A percentile compares a stretch with the other conserved stretches of the same genome.
These are phyloP conservation scores for Eremobia ochroleuca DNA, from an alignment of 2,888 invertebrate species.

Conservation along the genomic window DNA sequence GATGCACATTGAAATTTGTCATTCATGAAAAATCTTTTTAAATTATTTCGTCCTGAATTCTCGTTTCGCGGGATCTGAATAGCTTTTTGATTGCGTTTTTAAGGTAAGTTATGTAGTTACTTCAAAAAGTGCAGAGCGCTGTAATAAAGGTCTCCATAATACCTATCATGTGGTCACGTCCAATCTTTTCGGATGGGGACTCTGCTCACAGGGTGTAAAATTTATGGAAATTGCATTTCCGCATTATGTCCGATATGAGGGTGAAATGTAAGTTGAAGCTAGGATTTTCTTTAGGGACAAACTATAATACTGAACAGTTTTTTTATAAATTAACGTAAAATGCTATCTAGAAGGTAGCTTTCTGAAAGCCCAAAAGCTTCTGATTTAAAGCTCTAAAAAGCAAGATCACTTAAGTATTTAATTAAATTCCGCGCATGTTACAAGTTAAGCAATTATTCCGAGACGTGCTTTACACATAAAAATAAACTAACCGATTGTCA, in stretches of 20 bases:
- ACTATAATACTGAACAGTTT: constrained; percentile 59
- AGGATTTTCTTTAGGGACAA: constrained; percentile 72
- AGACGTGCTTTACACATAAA: constrained; percentile 32
- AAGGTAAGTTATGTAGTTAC: constrained; percentile 37
- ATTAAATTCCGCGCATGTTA: constrained; percentile 18
- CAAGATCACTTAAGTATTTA: constrained; percentile 17
- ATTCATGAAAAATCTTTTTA: constrained; percentile 62
- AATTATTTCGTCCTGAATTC: constrained; percentile 46
- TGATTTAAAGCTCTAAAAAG: constrained; percentile 2
- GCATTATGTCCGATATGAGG: constrained; percentile 85
- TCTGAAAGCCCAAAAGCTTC: not conserved
- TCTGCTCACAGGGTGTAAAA: constrained; percentile 89
- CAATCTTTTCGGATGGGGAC: constrained; percentile 88
- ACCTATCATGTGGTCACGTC: constrained; percentile 83
- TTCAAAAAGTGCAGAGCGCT: constrained; percentile 42
- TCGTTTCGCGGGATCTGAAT: constrained; percentile 45
- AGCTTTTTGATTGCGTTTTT: constrained; percentile 54
- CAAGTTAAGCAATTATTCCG: constrained; percentile 32
- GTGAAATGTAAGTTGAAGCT: constrained; percentile 75
- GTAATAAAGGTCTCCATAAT: constrained; percentile 63
- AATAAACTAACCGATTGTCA: constrained; percentile 69
- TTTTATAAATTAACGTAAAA: constrained; percentile 18
- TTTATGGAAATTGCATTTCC: constrained; percentile 91
- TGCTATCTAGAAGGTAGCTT: not conserved
- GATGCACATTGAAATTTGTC: constrained; percentile 74